Percentiles rank a stretch among this genome's conserved stretches.
phyloP scores from a whole-genome alignment of 2,888 invertebrate species.

The Colostygia pectinataria region DNA sequence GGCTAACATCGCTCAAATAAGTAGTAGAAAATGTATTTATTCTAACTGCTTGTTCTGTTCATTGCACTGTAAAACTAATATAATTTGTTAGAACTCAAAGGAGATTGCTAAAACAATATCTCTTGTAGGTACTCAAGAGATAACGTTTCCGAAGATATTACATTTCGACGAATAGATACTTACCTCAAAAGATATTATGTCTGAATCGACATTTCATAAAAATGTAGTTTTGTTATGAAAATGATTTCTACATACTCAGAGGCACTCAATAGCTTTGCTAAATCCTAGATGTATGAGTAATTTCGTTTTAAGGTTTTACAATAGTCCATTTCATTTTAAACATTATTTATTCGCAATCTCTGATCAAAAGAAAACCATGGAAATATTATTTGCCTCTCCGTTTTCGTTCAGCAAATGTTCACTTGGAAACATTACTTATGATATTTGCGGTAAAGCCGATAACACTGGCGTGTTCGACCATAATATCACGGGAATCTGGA shows the following conservation, averaged over 20 bases:
- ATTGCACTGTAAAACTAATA: slow-evolving; percentile 4
- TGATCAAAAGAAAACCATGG: too few species aligned
- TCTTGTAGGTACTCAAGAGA: slow-evolving; percentile 1
- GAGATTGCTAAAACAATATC: background rate
- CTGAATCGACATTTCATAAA: background rate
- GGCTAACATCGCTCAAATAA: background rate
- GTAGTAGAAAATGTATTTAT: background rate
- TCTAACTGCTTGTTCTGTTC: background rate
- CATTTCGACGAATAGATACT: background rate
- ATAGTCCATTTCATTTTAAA: too few species aligned
- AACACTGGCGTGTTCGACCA: too few species aligned
- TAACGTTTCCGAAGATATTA: background rate
- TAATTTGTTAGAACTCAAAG: slow-evolving; percentile 8
- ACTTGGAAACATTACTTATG: too few species aligned
- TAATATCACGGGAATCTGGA: too few species aligned
- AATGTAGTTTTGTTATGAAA: too few species aligned
- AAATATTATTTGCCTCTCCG: too few species aligned
- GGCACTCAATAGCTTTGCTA: background rate
- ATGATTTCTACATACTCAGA: background rate
- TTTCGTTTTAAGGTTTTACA: too few species aligned
- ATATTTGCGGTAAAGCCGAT: background rate
- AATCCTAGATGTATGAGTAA: too few species aligned
- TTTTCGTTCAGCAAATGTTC: too few species aligned
- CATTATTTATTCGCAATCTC: too few species aligned
- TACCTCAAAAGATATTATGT: background rate